Evolutionary conservation across 2,888 invertebrate species (phyloP).

Genomic region (Aphodius granarius): DNA sequence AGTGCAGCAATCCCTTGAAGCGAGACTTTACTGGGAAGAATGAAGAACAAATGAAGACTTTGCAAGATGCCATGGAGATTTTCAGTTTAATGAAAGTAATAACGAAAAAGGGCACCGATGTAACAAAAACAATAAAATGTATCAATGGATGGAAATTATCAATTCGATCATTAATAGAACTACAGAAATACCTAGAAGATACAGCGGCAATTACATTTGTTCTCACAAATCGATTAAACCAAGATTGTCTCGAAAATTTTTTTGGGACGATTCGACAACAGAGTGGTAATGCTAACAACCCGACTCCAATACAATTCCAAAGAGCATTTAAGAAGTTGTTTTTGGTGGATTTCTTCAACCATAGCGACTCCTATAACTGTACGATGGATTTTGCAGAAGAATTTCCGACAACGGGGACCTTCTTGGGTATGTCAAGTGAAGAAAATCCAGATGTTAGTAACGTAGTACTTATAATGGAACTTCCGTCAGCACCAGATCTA

Average conservation of each 20-base stretch:
- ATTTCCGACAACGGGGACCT: too few relatives aligned
- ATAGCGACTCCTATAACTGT: too few relatives aligned
- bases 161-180: neutral
- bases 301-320: neutral
- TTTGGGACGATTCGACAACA: neutral
- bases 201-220: neutral
- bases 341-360: neutral
- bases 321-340: neutral
- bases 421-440: too few relatives aligned
- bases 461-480: too few relatives aligned
- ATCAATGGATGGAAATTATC: neutral
- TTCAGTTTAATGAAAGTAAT: neutral
- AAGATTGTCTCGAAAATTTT: conserved; percentile 1
- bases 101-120: neutral
- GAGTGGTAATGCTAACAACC: neutral
- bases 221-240: neutral
- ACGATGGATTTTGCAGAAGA: too few relatives aligned
- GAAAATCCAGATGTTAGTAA: too few relatives aligned
- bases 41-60: neutral
- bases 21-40: neutral
- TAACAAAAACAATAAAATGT: neutral
- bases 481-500: too few relatives aligned
- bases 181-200: neutral
- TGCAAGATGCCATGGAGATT: neutral
- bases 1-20: neutral